phyloP scores from a whole-genome alignment of 1,140 invertebrate genomes.

The Nephotettix cincticeps region DNA sequence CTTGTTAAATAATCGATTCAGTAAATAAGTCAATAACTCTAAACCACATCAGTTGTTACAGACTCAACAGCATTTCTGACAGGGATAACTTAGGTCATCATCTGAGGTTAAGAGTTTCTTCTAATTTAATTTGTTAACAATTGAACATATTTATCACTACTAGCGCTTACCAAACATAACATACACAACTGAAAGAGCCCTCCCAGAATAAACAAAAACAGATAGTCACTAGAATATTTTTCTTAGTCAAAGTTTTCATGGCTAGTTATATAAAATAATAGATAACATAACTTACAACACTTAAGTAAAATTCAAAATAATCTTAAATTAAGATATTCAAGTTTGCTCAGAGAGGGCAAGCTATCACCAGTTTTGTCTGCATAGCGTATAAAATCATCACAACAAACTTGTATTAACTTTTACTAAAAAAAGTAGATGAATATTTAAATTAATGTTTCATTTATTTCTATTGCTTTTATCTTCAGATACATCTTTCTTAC shows the following conservation, averaged over 20 bases:
- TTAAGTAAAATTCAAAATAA: neutral
- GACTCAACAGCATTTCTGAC: neutral
- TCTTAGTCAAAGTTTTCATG: no score
- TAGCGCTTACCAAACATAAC: no score
- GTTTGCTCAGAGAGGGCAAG: constrained; percentile 9
- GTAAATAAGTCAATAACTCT: neutral
- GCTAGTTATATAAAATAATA: no score
- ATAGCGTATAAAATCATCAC: constrained; percentile 10
- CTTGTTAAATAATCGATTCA: neutral
- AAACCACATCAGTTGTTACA: neutral
- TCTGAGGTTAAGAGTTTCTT: no score
- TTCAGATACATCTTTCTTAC: no score
- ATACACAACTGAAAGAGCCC: no score
- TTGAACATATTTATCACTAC: no score
- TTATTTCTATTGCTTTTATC: no score
- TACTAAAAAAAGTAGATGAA: no score
- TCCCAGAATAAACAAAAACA: neutral
- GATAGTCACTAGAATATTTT: neutral
- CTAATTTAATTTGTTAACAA: no score
- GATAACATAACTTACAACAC: no score
- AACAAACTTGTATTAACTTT: neutral
- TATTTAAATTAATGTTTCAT: no score
- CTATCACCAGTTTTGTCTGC: neutral
- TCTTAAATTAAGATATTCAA: neutral
- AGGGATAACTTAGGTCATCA: neutral